Conservation (phyloP, 2,797 vertebrate genomes). For the Streptopelia turtur region DNA sequence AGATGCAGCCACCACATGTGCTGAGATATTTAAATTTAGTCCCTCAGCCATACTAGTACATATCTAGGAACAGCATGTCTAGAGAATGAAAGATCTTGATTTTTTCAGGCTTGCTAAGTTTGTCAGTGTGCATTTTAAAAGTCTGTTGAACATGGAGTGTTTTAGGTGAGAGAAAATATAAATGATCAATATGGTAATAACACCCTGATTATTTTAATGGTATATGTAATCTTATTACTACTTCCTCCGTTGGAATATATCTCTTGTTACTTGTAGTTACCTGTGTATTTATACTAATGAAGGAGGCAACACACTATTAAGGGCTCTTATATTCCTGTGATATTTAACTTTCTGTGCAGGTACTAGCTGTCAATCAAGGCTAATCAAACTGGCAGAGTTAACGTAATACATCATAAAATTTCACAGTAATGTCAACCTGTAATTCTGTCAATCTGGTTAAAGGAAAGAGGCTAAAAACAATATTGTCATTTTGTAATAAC, state of each 20-base stretch:
- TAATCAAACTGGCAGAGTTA: constrained; percentile 83
- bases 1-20: not conserved
- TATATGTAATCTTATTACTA: not conserved
- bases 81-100: not conserved
- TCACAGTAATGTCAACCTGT: constrained; percentile 83
- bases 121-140: not conserved
- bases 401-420: constrained; percentile 82
- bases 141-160: not conserved
- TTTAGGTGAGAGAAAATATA: constrained; percentile 4
- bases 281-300: constrained; percentile 50
- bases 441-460: constrained; percentile 82
- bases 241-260: not conserved
- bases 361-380: constrained; percentile 80
- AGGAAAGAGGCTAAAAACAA: constrained; percentile 77
- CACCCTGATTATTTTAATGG: constrained; percentile 26
- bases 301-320: constrained; percentile 8
- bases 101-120: not conserved
- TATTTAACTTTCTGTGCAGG: constrained; percentile 79
- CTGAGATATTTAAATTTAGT: constrained; percentile 49
- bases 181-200: not conserved
- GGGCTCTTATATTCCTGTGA: constrained; percentile 32
- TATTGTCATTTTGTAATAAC: constrained; percentile 79
- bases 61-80: not conserved
- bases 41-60: not conserved
- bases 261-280: constrained; percentile 64